A percentile compares a stretch with the other conserved stretches of the same genome.
Evolutionary conservation across 2,797 vertebrate species (phyloP).

Genomic region (Pelobates cultripes): DNA sequence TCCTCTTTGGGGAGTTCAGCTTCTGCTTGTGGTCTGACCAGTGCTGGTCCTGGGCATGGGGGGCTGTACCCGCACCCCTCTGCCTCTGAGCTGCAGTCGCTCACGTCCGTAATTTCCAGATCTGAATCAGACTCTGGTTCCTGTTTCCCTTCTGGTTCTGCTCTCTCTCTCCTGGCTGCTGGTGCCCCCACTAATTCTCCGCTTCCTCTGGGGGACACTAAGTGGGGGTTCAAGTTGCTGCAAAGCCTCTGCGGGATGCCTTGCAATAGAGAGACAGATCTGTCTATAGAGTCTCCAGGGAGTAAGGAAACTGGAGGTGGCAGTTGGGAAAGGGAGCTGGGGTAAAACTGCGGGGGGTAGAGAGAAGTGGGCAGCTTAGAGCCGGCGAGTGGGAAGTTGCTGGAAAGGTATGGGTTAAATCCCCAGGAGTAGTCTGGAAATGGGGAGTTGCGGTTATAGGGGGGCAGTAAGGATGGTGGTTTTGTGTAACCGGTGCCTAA

Average conservation of each 20-base stretch:
- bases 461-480: conserved; percentile 85
- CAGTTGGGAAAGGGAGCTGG: conserved; percentile 84
- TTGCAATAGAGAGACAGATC: conserved; percentile 44
- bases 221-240: conserved; percentile 11
- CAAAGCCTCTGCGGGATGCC: conserved; percentile 48
- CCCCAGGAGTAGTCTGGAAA: conserved; percentile 90
- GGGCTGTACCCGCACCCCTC: conserved; percentile 47
- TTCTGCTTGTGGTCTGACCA: not conserved
- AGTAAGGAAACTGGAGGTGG: conserved; percentile 79
- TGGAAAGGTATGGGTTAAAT: conserved; percentile 88
- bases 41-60: conserved; percentile 8
- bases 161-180: conserved; percentile 66
- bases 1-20: conserved; percentile 10
- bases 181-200: conserved; percentile 68
- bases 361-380: conserved; percentile 89
- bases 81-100: conserved; percentile 86
- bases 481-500: conserved; percentile 87
- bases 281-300: conserved; percentile 70
- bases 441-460: conserved; percentile 81
- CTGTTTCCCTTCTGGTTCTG: conserved; percentile 78
- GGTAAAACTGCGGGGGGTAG: conserved; percentile 90
- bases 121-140: conserved; percentile 89
- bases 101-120: conserved; percentile 91
- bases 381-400: conserved; percentile 86
- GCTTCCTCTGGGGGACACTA: conserved; percentile 60